Evolutionary conservation across 2,113 vertebrate genomes (phyloP).

Genomic region (Leptosomus discolor): DNA sequence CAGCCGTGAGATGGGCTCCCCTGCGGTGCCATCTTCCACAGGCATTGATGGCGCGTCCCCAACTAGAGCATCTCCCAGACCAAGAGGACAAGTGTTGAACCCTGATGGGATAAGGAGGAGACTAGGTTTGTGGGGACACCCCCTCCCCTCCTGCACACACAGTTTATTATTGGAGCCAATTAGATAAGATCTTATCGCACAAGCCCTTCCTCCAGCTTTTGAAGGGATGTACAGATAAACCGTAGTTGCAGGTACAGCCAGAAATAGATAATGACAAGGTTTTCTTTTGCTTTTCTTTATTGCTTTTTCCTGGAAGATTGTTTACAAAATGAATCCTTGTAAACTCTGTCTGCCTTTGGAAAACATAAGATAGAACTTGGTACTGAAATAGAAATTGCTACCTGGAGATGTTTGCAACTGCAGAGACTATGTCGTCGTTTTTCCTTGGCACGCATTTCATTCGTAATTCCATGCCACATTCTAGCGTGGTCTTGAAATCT

Average conservation of each 20-base stretch:
- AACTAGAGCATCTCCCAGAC: not conserved
- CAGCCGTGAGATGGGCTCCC: not conserved
- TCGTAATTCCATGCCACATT: accelerated
- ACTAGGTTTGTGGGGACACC: not conserved
- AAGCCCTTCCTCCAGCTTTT: not conserved
- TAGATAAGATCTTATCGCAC: not conserved
- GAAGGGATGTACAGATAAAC: not conserved
- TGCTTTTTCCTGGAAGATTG: not conserved
- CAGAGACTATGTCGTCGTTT: not conserved
- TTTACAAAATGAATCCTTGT: not conserved
- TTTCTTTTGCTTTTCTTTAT: not conserved
- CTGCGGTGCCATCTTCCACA: accelerated
- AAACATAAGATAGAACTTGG: not conserved
- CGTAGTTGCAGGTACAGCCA: not conserved
- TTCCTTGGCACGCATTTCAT: not conserved
- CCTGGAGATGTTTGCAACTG: not conserved
- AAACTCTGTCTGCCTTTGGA: not conserved
- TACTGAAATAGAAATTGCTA: not conserved
- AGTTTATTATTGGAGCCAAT: not conserved
- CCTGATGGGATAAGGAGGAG: not conserved
- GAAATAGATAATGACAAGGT: not conserved
- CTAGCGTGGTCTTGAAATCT: not conserved
- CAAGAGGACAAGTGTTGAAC: not conserved
- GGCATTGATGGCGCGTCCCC: accelerated
- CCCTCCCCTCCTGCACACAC: not conserved